phyloP scores from a whole-genome alignment of 1,140 invertebrate genomes.

The Scaptomyza pallida region DNA sequence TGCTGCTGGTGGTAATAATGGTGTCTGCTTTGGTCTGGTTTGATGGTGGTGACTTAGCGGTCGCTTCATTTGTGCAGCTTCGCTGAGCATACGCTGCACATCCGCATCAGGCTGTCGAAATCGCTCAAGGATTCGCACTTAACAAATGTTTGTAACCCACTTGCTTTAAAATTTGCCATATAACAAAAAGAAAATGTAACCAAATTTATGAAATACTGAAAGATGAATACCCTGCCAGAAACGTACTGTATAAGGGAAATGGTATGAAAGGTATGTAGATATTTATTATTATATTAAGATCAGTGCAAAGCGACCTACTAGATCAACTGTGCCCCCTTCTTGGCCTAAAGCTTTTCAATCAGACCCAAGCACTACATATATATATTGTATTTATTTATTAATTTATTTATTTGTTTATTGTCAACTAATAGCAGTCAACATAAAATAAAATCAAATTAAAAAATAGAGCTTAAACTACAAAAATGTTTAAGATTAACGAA shows the following conservation, averaged over 20 bases:
- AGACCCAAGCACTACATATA: too few species aligned
- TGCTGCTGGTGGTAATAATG: constrained; percentile 55
- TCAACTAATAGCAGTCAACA: too few species aligned
- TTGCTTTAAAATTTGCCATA: constrained; percentile 65
- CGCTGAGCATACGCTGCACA: constrained; percentile 81
- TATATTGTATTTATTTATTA: too few species aligned
- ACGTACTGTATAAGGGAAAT: background rate
- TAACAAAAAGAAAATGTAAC: constrained; percentile 17
- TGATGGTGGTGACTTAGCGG: constrained; percentile 75
- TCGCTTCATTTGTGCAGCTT: constrained; percentile 82
- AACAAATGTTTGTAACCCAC: constrained; percentile 56
- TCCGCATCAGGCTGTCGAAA: constrained; percentile 40
- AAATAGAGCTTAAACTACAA: too few species aligned
- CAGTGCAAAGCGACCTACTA: too few species aligned
- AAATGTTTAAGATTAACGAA: too few species aligned
- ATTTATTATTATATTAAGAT: too few species aligned
- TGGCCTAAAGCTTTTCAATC: too few species aligned
- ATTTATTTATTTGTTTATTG: too few species aligned
- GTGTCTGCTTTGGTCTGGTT: constrained; percentile 31
- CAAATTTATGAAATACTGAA: constrained; percentile 2
- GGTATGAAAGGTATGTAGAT: too few species aligned
- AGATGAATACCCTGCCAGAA: background rate
- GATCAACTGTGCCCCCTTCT: too few species aligned
- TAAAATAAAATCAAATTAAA: too few species aligned
- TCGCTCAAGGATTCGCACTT: constrained; percentile 23